phyloP scores from a whole-genome alignment of 2,797 vertebrate species.

The Cynopterus sphinx region DNA sequence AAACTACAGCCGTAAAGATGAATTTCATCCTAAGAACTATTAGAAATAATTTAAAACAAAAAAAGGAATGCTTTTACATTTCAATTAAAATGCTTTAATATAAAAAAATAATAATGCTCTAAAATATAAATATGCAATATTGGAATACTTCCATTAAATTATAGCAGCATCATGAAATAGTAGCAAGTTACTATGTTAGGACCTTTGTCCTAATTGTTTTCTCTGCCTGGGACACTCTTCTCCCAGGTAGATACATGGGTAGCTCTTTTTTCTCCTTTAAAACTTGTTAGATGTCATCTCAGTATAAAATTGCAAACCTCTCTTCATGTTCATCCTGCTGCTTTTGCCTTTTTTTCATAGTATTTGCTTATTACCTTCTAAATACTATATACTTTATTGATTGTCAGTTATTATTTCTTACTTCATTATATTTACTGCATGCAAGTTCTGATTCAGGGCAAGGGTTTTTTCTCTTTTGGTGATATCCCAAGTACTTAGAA shows the following conservation, averaged over 20 bases:
- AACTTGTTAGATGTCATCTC: background rate
- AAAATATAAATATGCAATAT: background rate
- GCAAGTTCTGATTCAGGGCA: background rate
- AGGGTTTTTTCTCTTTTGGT: background rate
- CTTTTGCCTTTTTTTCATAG: background rate
- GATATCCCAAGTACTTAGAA: background rate
- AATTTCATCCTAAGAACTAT: background rate
- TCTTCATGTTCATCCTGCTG: background rate
- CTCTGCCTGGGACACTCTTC: background rate
- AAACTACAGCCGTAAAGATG: background rate
- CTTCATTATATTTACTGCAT: background rate
- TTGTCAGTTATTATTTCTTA: background rate
- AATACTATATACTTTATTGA: background rate
- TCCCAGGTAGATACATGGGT: background rate
- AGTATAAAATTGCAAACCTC: background rate
- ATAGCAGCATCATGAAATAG: background rate
- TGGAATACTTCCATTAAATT: slow-evolving; percentile 1
- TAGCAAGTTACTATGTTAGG: background rate
- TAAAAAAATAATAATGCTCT: background rate
- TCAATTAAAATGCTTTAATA: background rate
- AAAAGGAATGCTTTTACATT: background rate
- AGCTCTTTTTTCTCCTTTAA: background rate
- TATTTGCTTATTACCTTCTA: background rate
- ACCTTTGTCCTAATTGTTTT: background rate
- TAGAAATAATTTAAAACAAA: slow-evolving; percentile 18